Evolutionary conservation across 2,888 invertebrate genomes (phyloP).

Genomic region (Neria commutata): DNA sequence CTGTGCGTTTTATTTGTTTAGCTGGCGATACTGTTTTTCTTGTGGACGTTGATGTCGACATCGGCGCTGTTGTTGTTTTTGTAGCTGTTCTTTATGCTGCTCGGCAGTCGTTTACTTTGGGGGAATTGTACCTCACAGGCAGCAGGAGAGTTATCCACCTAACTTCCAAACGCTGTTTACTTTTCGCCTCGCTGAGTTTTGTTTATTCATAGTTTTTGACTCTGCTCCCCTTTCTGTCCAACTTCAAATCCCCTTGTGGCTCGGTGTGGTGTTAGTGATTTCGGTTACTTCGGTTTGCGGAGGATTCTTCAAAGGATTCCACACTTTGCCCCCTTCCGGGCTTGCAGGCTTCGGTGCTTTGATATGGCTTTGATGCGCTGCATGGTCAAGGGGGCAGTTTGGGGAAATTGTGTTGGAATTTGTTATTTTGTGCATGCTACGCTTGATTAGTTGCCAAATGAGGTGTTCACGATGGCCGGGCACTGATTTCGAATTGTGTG

Average conservation of each 20-base stretch:
- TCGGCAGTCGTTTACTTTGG: constrained; percentile 30
- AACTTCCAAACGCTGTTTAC: no score
- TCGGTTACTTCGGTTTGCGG: constrained; percentile 30
- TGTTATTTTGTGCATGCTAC: constrained; percentile 45
- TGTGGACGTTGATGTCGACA: constrained; percentile 6
- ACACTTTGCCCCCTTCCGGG: constrained; percentile 5
- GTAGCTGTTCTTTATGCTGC: constrained; percentile 4
- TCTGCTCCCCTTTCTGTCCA: background rate
- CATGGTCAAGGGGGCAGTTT: no score
- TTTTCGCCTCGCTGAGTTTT: constrained; percentile 35
- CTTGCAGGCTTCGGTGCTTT: constrained; percentile 17
- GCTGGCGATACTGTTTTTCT: constrained; percentile 11
- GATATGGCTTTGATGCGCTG: background rate
- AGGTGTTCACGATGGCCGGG: constrained; percentile 48
- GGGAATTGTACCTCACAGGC: no score
- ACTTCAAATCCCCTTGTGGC: no score
- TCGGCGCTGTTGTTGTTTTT: constrained; percentile 16
- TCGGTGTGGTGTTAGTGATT: constrained; percentile 27
- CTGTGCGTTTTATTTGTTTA: constrained; percentile 49
- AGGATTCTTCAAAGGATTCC: constrained; percentile 11
- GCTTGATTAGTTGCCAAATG: constrained; percentile 59
- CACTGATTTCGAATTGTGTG: constrained; percentile 37
- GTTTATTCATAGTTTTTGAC: constrained; percentile 27
- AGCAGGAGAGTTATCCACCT: no score
- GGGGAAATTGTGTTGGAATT: constrained; percentile 24